Evolutionary conservation across 2,797 vertebrate genomes (phyloP).

Genomic region (Sarcoramphus papa): DNA sequence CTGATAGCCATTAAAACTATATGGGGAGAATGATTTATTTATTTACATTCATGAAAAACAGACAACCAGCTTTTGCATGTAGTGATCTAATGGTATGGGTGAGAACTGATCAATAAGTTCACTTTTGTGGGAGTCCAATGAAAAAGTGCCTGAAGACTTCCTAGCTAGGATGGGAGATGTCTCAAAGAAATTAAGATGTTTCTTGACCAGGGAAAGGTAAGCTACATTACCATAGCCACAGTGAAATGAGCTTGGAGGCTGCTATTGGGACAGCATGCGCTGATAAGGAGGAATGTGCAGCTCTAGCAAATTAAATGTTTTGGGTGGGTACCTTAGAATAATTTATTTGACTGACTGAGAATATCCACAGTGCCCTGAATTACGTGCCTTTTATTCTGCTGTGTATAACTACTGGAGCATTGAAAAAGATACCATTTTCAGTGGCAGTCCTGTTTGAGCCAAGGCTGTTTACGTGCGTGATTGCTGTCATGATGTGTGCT

Average conservation of each 20-base stretch:
- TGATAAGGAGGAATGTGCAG: background rate
- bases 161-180: background rate
- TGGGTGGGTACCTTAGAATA: background rate
- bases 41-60: background rate
- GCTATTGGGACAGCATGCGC: background rate
- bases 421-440: background rate
- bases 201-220: background rate
- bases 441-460: background rate
- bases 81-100: background rate
- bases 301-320: background rate
- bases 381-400: background rate
- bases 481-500: background rate
- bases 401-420: rapidly evolving
- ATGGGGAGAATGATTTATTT: background rate
- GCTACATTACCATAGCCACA: background rate
- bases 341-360: background rate
- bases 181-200: background rate
- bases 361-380: background rate
- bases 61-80: background rate
- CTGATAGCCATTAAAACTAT: background rate
- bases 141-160: background rate
- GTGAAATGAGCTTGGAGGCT: background rate
- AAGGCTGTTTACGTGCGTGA: background rate
- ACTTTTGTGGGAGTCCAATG: background rate
- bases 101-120: background rate